phyloP scores from a whole-genome alignment of 2,888 invertebrate genomes.

The Biston betularia region DNA sequence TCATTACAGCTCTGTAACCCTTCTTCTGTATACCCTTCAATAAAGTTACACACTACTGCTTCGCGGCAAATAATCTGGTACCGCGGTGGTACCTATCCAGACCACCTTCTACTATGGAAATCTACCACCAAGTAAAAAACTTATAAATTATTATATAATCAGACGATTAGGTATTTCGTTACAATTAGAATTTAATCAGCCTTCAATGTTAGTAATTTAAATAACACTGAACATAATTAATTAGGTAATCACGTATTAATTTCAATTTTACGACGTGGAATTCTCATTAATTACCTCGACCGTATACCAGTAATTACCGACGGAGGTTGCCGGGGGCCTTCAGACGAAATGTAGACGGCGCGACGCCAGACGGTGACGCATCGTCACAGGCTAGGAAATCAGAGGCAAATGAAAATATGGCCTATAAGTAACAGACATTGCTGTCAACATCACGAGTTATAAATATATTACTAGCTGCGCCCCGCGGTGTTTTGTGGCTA shows the following conservation, averaged over 20 bases:
- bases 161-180: not conserved
- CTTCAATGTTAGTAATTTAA: slow-evolving; percentile 2
- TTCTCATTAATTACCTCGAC: slow-evolving; percentile 7
- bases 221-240: slow-evolving; percentile 1
- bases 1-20: too few species aligned
- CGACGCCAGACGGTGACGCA: slow-evolving; percentile 17
- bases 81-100: too few species aligned
- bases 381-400: not conserved
- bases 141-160: not conserved
- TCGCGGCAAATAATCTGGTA: too few species aligned
- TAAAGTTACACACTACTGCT: too few species aligned
- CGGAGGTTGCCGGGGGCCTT: slow-evolving; percentile 12
- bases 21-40: too few species aligned
- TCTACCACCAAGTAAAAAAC: too few species aligned
- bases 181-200: not conserved
- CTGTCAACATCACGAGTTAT: too few species aligned
- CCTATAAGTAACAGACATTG: too few species aligned
- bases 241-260: slow-evolving; percentile 7
- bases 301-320: slow-evolving; percentile 6
- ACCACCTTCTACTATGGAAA: too few species aligned
- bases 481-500: too few species aligned
- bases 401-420: not conserved
- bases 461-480: not conserved
- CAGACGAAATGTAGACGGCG: slow-evolving; percentile 20
- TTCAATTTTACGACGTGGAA: slow-evolving; percentile 2